phyloP scores from a whole-genome alignment of 2,888 invertebrate species.

The Operophtera brumata region DNA sequence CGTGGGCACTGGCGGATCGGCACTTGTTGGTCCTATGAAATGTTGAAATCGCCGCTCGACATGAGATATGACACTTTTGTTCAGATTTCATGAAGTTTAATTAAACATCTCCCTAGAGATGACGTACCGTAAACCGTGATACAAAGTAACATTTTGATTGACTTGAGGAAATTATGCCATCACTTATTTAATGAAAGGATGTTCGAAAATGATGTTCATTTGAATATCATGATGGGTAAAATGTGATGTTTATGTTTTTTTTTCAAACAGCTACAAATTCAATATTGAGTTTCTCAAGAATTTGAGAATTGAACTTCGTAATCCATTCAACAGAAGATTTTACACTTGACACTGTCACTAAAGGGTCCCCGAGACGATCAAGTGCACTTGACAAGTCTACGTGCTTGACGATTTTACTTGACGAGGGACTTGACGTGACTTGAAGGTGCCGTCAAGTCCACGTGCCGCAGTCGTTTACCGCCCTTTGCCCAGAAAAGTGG shows the following conservation, averaged over 20 bases:
- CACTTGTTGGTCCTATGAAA: constrained; percentile 45
- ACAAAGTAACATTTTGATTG: constrained; percentile 53
- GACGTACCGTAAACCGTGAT: constrained; percentile 43
- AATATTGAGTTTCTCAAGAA: no score
- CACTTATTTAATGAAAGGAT: constrained; percentile 11
- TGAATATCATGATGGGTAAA: background rate
- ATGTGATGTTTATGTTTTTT: background rate
- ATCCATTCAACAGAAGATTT: no score
- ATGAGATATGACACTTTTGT: constrained; percentile 60
- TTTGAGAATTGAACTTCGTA: no score
- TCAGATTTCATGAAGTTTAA: constrained; percentile 62
- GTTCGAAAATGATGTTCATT: background rate
- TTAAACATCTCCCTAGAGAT: constrained; percentile 56
- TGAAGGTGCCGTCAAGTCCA: no score
- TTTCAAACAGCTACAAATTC: no score
- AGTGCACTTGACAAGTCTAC: no score
- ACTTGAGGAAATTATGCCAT: constrained; percentile 59
- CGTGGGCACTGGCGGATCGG: constrained; percentile 36
- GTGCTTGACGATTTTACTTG: no score
- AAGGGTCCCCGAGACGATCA: no score
- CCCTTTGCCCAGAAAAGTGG: no score
- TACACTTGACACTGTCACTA: no score
- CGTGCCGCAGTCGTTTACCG: no score
- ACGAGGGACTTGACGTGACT: no score
- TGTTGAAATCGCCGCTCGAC: constrained; percentile 45